phyloP scores from a whole-genome alignment of 2,113 vertebrate species.

The Sula dactylatra region DNA sequence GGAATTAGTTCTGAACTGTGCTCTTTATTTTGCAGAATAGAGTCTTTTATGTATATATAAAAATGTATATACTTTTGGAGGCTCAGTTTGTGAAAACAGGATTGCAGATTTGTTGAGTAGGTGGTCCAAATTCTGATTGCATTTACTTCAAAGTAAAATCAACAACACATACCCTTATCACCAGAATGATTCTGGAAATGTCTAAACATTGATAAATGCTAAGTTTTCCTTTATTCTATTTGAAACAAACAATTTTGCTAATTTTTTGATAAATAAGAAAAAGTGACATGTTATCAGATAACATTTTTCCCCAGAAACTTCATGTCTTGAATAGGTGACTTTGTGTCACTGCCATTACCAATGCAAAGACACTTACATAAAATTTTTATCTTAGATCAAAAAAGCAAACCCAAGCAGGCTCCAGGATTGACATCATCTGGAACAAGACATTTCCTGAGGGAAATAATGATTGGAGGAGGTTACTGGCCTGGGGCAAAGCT shows the following conservation, averaged over 20 bases:
- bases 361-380: background rate
- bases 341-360: background rate
- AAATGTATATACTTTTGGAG: background rate
- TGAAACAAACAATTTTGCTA: background rate
- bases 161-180: background rate
- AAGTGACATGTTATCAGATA: background rate
- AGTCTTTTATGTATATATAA: background rate
- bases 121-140: background rate
- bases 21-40: background rate
- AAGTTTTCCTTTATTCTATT: background rate
- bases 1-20: background rate
- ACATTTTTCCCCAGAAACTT: background rate
- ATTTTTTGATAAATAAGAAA: background rate
- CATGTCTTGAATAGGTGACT: background rate
- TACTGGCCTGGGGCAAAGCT: slow-evolving; percentile 1
- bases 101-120: background rate
- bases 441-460: slow-evolving; percentile 6
- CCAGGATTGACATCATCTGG: background rate
- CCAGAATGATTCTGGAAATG: background rate
- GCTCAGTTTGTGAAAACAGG: background rate
- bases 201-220: background rate
- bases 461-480: background rate
- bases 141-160: background rate
- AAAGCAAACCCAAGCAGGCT: background rate
- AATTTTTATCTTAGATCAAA: slow-evolving; percentile 10